Evolutionary conservation across 2,113 vertebrate genomes (phyloP), one percentile per base, ranked within the genome.

Genomic region (Taurulus bubalis): DNA sequence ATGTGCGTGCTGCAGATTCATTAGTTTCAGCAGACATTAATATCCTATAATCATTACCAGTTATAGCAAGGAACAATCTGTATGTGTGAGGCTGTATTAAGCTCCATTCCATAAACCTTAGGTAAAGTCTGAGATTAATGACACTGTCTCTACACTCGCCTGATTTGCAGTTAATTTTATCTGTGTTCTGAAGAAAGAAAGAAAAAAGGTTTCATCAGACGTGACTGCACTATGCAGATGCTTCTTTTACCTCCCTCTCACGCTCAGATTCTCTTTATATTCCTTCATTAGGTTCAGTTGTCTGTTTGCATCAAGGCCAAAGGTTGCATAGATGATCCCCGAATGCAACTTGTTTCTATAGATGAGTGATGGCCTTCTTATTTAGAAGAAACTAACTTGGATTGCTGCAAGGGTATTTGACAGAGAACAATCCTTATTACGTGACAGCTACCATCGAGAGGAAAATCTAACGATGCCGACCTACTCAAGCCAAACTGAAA

Each of bases 1-100:
- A 91, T 92, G 75, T 92, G 92, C 92, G 91, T 91, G 90, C 92
- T 91, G 80, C 85, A 83, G 89, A 92, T 90, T 91, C 80, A 90
- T 91, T 92, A 92, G 67, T 81, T 87, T 81, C 77, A 71, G 64
- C 80, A 81, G 81, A 78, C 84, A 86, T 88, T 89, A 85, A 91
- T 85, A 87, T 92, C 78, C 82, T 82, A 79, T 87, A 79, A 90
- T 91, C 82, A 91, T 88, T 82, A 80, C 74, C 80, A 88, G 71
- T 72, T 71, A 69, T 36, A 73, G 82, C 67, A 80, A 72, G 87
- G 80, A 85, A 85, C 76, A 80, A 56, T 82, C 66, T 84, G 77
- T 80, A 70, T 83, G 69, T 80, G 84, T 66, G 42, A 67, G 71
- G 75, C 74, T 88, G 87, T 87, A 89, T 90, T 80, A 89, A 83